Evolutionary conservation across 1,140 invertebrate species (phyloP).

Genomic region (Pseudobourletiella spinata): DNA sequence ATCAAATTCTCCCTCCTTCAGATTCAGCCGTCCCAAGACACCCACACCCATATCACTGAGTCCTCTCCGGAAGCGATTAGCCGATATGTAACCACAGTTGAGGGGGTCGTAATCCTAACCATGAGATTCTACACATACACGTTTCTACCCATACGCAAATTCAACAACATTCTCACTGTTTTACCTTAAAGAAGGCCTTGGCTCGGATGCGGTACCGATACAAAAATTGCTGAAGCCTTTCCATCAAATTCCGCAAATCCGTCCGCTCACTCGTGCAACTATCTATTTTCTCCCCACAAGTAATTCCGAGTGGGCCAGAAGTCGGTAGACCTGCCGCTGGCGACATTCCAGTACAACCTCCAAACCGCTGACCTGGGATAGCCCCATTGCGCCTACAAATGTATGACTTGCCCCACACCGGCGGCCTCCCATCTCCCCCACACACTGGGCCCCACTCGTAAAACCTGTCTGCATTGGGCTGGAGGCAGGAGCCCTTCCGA

Average conservation of each 20-base stretch:
- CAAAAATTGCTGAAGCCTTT: slow-evolving; percentile 31
- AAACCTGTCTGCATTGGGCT: slow-evolving; percentile 25
- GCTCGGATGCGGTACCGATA: slow-evolving; percentile 28
- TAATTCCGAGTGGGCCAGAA: slow-evolving; percentile 13
- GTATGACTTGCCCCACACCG: slow-evolving; percentile 27
- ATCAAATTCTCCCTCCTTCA: slow-evolving; percentile 33
- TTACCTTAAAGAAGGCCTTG: slow-evolving; percentile 32
- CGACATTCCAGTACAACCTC: slow-evolving; percentile 19
- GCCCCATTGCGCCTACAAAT: slow-evolving; percentile 11
- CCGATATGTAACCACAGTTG: slow-evolving; percentile 22
- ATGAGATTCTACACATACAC: too few species aligned
- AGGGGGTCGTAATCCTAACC: slow-evolving; percentile 29
- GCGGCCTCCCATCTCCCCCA: slow-evolving; percentile 24
- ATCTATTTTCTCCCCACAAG: not conserved
- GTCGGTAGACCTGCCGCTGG: slow-evolving; percentile 23
- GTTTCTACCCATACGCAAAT: too few species aligned
- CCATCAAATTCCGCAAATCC: slow-evolving; percentile 27
- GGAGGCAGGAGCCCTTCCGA: slow-evolving; percentile 14
- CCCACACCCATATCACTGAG: slow-evolving; percentile 29
- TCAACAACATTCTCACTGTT: not conserved
- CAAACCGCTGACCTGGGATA: slow-evolving; percentile 23
- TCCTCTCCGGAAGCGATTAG: slow-evolving; percentile 32
- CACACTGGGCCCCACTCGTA: slow-evolving; percentile 28
- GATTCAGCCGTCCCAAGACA: slow-evolving; percentile 11
- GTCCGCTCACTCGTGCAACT: slow-evolving; percentile 28